These are phyloP conservation scores for Branchipolynoe longqiensis DNA, from an alignment of 2,888 invertebrate genomes.

Conservation along the genomic window DNA sequence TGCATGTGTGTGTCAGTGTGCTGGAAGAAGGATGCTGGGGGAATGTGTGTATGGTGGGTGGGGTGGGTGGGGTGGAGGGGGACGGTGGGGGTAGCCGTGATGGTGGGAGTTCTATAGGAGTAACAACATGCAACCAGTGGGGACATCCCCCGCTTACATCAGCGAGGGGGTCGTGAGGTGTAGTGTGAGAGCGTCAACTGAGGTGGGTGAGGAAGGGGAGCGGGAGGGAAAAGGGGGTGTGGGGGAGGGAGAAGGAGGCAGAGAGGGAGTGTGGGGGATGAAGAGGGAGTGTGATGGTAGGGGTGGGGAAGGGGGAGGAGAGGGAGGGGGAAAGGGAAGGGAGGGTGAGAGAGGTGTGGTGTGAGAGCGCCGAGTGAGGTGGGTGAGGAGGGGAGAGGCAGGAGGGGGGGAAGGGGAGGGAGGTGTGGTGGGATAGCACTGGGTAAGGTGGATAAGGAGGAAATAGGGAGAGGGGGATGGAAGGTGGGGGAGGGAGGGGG, in stretches of 20 bases:
- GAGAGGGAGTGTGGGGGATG: neutral
- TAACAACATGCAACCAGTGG: no score
- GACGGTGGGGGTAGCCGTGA: no score
- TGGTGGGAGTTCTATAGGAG: no score
- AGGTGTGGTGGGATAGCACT: neutral
- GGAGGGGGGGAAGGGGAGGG: neutral
- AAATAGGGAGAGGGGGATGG: no score
- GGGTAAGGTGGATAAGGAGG: neutral
- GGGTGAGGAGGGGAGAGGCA: neutral
- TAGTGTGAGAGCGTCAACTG: neutral
- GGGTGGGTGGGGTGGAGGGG: no score
- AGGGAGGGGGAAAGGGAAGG: neutral
- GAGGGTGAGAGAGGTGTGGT: neutral
- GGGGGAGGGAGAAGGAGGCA: neutral
- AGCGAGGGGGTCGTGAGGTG: no score
- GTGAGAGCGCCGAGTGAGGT: neutral
- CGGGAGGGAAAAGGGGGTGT: neutral
- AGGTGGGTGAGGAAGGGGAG: neutral
- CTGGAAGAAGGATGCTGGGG: no score
- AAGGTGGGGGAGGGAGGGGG: neutral
- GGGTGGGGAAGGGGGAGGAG: neutral
- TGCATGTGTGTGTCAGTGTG: no score
- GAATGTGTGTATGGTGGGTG: no score
- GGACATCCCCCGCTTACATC: no score
- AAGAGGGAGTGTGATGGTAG: neutral